These are phyloP conservation scores for Thumatha senex DNA, from an alignment of 2,888 invertebrate genomes.

Conservation along the genomic window DNA sequence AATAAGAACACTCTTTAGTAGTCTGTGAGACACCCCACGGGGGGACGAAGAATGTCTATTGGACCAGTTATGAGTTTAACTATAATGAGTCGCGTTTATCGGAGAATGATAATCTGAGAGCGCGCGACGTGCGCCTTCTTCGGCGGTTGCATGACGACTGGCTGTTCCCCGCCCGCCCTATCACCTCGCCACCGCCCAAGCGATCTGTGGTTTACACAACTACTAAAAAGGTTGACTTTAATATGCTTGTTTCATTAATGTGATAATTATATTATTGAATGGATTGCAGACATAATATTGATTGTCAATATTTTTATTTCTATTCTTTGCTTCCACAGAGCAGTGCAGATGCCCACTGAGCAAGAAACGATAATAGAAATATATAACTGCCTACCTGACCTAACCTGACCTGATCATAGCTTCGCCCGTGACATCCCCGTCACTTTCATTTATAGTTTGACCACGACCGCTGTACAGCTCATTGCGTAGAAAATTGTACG, in stretches of 20 bases:
- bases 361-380: too few species aligned
- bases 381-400: too few species aligned
- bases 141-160: conserved; percentile 65
- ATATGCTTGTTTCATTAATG: conserved; percentile 53
- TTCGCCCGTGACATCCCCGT: too few species aligned
- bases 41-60: conserved; percentile 28
- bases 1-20: conserved; percentile 19
- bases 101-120: conserved; percentile 13
- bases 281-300: conserved; percentile 7
- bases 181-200: conserved; percentile 66
- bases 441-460: too few species aligned
- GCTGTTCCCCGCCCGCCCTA: conserved; percentile 68
- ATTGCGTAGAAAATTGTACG: too few species aligned
- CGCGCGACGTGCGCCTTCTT: conserved; percentile 49
- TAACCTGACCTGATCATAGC: too few species aligned
- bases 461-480: too few species aligned
- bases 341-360: too few species aligned
- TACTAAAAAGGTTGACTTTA: conserved; percentile 40
- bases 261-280: conserved; percentile 29
- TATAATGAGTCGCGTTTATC: conserved; percentile 10
- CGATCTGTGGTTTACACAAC: conserved; percentile 51
- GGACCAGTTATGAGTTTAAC: neutral
- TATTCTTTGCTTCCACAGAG: neutral
- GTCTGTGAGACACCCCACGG: conserved; percentile 16
- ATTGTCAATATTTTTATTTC: neutral